Evolutionary conservation across 2,113 vertebrate species (phyloP), one percentile per base, ranked within the genome.

Genomic region (Xenopus tropicalis): DNA sequence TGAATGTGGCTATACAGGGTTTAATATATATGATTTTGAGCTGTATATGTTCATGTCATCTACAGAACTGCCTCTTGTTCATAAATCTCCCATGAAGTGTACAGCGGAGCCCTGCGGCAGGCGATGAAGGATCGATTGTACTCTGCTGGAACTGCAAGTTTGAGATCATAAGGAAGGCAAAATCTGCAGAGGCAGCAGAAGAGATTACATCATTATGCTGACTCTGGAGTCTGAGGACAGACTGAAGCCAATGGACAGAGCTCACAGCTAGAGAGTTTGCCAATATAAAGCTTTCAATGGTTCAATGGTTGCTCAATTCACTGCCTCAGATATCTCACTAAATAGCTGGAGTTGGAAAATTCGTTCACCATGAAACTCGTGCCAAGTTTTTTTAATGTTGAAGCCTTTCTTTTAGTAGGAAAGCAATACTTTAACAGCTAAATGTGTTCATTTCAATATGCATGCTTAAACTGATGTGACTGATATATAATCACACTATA

Each of bases 131-230:
- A 76, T 69, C 58, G 20, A 69, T 76, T 56, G 66, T 63, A 54
- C 73, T 44, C 42, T 69, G 73, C 73, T 76, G 73, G 57, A 76
- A 76, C 22, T 63, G 73, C 73, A 76, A 62, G 66, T 76, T 69
- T 69, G 44, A 44, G 73, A 76, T 69, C 58, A 76, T 76, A 69
- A 69, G 66, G 24, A 76, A 62, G 59, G 66, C 73, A 69, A 63
- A 54, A 69, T 76, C 58, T 69, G 67, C 58, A 76, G 58, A 69
- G 73, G 59, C 66, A 25, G 59, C 73, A 69, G 62, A 54, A 76
- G 21, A 22, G 58, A 76, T 76, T 42, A 69, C 73, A 63, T 76
- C 73, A 69, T 69, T 69, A 48, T 69, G 73, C 66, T 76, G 73
- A 69, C 73, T 69, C 58, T 54, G 59, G 42, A 76, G 46, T 76